Percentiles rank a stretch among this genome's conserved stretches.
Evolutionary conservation across 2,888 invertebrate genomes (phyloP).

Genomic region (Pollenia griseotomentosa): DNA sequence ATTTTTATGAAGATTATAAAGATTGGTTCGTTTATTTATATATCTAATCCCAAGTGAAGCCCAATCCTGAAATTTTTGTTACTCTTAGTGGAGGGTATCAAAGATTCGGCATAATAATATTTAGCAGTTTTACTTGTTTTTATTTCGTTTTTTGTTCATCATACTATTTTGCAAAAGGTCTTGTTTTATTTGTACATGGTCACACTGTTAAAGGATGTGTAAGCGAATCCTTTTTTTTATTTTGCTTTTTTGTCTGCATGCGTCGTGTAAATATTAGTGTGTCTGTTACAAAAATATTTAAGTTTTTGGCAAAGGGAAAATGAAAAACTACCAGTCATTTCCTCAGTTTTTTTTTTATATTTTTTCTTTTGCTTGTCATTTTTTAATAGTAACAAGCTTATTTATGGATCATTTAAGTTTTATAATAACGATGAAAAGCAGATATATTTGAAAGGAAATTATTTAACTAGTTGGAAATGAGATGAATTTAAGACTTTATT

Average conservation of each 20-base stretch:
- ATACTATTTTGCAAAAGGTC: constrained; percentile 1
- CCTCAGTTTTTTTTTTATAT: constrained; percentile 7
- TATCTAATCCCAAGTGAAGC: no score
- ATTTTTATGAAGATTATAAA: no score
- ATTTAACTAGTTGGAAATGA: constrained; percentile 52
- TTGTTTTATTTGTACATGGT: constrained; percentile 33
- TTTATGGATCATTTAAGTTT: constrained; percentile 62
- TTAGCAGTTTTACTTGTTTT: background rate
- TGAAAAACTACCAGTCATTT: constrained; percentile 58
- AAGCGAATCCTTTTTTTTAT: background rate
- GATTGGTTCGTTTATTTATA: no score
- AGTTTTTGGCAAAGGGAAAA: background rate
- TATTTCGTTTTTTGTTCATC: constrained; percentile 2
- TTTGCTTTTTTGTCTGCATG: background rate
- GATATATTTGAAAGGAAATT: constrained; percentile 53
- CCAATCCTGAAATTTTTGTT: no score
- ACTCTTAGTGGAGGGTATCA: no score
- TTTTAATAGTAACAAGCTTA: constrained; percentile 30
- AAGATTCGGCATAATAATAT: no score
- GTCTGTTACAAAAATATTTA: background rate
- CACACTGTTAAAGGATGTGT: background rate
- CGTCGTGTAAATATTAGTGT: constrained; percentile 3
- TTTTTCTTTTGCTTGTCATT: background rate
- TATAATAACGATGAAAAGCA: constrained; percentile 38
- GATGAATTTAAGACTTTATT: constrained; percentile 2